Evolutionary conservation across 2,888 invertebrate genomes (phyloP).

Genomic region (Agrenia bidenticulata): DNA sequence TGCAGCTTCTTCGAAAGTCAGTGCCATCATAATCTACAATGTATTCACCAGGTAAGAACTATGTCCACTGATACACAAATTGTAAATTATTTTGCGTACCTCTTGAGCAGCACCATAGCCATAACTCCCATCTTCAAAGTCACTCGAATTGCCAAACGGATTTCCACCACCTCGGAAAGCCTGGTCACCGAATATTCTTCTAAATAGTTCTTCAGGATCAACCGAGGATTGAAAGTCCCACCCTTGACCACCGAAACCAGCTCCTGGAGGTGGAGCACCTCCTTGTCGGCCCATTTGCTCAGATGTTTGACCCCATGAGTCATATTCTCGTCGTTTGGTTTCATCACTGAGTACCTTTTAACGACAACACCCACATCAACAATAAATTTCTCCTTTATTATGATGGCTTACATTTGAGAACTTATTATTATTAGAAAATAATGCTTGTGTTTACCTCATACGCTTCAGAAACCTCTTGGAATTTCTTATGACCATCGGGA

Average conservation of each 20-base stretch:
- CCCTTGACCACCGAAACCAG: constrained; percentile 57
- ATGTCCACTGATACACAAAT: constrained; percentile 24
- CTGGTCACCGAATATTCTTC: constrained; percentile 78
- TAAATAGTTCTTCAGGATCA: constrained; percentile 94
- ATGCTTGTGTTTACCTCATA: constrained; percentile 95
- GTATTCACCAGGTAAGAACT: background rate
- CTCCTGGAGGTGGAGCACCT: constrained; percentile 55
- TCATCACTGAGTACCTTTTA: constrained; percentile 82
- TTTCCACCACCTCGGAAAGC: constrained; percentile 54
- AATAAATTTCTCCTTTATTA: background rate
- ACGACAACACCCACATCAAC: background rate
- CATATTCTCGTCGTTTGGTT: constrained; percentile 86
- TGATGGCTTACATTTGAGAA: too few relatives aligned
- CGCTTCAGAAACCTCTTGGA: constrained; percentile 98
- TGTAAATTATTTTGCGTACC: too few relatives aligned
- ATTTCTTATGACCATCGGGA: constrained; percentile 82
- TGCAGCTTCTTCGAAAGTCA: constrained; percentile 91
- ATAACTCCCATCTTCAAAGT: constrained; percentile 70
- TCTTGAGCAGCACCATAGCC: constrained; percentile 78
- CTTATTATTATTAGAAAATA: background rate
- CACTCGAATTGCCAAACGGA: constrained; percentile 44
- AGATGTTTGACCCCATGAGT: constrained; percentile 84
- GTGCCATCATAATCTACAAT: constrained; percentile 74
- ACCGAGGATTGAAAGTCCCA: constrained; percentile 87
- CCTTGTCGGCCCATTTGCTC: constrained; percentile 76